Evolutionary conservation across 2,797 vertebrate species (phyloP).

Genomic region (Pangasius krempfi): DNA sequence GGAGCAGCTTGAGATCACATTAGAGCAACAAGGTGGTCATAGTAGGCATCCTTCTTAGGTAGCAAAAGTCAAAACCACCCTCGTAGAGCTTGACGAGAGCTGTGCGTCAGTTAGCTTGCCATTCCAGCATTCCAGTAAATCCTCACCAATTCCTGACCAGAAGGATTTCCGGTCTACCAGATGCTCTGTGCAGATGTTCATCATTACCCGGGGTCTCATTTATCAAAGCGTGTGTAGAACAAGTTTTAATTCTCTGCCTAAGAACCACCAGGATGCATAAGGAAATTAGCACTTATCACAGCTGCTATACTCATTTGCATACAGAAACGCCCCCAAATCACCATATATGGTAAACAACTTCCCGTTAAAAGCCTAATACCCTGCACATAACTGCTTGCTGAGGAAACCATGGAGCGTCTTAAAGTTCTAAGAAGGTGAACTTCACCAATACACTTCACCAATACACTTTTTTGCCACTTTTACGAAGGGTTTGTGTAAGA

Average conservation of each 20-base stretch:
- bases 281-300: not conserved
- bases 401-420: not conserved
- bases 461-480: too few species aligned
- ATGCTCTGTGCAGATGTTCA: slow-evolving; percentile 15
- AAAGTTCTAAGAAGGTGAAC: not conserved
- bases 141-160: not conserved
- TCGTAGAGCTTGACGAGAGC: not conserved
- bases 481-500: not conserved
- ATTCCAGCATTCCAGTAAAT: not conserved
- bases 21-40: too few species aligned
- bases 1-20: too few species aligned
- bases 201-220: not conserved
- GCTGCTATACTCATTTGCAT: not conserved
- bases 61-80: not conserved
- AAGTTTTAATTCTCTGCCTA: not conserved
- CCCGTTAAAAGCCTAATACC: not conserved
- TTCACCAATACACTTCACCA: too few species aligned
- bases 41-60: not conserved
- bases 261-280: not conserved
- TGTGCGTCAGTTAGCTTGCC: not conserved
- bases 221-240: not conserved
- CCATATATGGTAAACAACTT: not conserved
- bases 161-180: not conserved
- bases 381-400: not conserved
- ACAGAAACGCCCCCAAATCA: not conserved